phyloP scores from a whole-genome alignment of 1,140 invertebrate species.

The Cotesia typhae region DNA sequence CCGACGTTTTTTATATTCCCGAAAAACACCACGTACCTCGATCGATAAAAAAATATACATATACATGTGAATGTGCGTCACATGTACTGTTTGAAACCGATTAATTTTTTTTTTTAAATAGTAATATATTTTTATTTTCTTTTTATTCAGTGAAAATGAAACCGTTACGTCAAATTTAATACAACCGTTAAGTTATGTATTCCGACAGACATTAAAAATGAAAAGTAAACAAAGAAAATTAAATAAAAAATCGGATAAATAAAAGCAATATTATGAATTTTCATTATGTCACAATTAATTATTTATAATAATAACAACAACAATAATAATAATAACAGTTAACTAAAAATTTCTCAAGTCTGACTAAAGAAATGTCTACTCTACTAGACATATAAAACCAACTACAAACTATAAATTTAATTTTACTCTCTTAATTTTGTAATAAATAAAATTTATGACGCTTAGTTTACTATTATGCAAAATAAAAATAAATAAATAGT shows the following conservation, averaged over 20 bases:
- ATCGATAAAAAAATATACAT: slow-evolving; percentile 21
- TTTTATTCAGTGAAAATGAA: neutral
- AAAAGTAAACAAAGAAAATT: neutral
- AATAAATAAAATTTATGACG: neutral
- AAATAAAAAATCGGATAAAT: neutral
- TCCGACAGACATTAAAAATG: too few relatives aligned
- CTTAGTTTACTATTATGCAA: too few relatives aligned
- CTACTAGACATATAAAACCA: neutral
- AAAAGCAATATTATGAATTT: neutral
- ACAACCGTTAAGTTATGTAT: neutral
- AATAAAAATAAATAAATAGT: neutral
- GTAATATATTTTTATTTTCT: neutral
- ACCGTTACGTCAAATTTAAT: slow-evolving; percentile 5
- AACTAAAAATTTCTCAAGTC: neutral
- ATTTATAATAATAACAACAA: neutral
- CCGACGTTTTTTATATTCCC: neutral
- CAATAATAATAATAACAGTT: neutral
- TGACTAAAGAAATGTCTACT: slow-evolving; percentile 1
- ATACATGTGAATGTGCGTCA: slow-evolving; percentile 23
- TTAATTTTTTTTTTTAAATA: neutral
- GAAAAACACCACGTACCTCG: slow-evolving; percentile 22
- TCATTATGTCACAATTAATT: neutral
- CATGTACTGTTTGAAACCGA: neutral
- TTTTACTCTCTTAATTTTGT: neutral
- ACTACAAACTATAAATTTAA: too few relatives aligned